Conservation (phyloP, 2,113 vertebrate genomes). For the Stomatorhinus ivindoensis region DNA sequence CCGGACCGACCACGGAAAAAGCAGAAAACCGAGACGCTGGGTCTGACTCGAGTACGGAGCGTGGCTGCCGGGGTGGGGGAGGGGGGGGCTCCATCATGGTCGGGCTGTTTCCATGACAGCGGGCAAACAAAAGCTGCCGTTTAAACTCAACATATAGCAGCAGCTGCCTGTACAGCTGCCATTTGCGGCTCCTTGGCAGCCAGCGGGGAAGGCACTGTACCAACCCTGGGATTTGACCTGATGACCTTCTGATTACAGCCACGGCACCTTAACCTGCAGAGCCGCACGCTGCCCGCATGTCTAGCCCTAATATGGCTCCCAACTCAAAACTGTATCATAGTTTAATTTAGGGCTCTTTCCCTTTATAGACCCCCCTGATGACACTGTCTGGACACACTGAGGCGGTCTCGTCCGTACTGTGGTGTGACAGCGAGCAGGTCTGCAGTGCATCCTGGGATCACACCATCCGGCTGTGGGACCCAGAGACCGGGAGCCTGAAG, state of each 20-base stretch:
- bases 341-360: background rate
- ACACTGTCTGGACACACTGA: slow-evolving; percentile 91
- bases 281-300: background rate
- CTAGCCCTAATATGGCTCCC: background rate
- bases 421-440: slow-evolving; percentile 82
- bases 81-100: background rate
- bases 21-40: slow-evolving; percentile 89
- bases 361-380: slow-evolving; percentile 78
- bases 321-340: background rate
- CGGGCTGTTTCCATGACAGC: background rate
- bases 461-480: slow-evolving; percentile 87
- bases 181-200: background rate
- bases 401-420: slow-evolving; percentile 84
- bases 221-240: background rate
- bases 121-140: background rate
- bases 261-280: background rate
- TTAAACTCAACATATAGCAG: background rate
- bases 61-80: background rate
- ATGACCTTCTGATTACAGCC: background rate
- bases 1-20: slow-evolving; percentile 85
- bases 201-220: background rate
- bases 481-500: slow-evolving; percentile 75
- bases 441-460: slow-evolving; percentile 97
- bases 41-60: slow-evolving; percentile 75
- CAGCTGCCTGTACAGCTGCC: background rate